Evolutionary conservation across 2,888 invertebrate species (phyloP).

Genomic region (Idaea biselata): DNA sequence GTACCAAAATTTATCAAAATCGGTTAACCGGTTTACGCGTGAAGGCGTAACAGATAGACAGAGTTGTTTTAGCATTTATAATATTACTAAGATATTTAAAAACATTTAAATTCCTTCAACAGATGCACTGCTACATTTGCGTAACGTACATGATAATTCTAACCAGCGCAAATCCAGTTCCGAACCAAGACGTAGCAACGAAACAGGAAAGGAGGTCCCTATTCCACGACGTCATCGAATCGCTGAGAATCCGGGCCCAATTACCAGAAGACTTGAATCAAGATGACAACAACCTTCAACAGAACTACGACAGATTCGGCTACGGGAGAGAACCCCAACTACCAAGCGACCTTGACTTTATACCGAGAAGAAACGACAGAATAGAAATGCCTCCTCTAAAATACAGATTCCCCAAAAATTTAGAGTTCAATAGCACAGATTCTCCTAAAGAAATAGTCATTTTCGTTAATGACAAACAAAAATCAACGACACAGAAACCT

Average conservation of each 20-base stretch:
- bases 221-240: constrained; percentile 69
- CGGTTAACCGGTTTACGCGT: no score
- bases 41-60: no score
- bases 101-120: constrained; percentile 29
- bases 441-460: constrained; percentile 58
- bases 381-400: constrained; percentile 67
- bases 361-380: constrained; percentile 69
- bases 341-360: constrained; percentile 58
- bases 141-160: constrained; percentile 66
- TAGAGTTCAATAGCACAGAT: constrained; percentile 37
- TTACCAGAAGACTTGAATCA: constrained; percentile 56
- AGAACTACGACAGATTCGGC: constrained; percentile 52
- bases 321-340: constrained; percentile 56
- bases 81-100: background rate
- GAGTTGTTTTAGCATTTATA: no score
- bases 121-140: constrained; percentile 76
- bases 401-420: constrained; percentile 63
- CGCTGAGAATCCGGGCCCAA: constrained; percentile 59
- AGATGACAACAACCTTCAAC: constrained; percentile 61
- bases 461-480: constrained; percentile 49
- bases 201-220: constrained; percentile 59
- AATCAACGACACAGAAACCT: constrained; percentile 48
- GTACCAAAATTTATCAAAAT: no score
- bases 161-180: constrained; percentile 55
- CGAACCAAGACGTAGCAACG: constrained; percentile 38